Evolutionary conservation across 2,888 invertebrate species (phyloP).

Genomic region (Nyleta sp.): DNA sequence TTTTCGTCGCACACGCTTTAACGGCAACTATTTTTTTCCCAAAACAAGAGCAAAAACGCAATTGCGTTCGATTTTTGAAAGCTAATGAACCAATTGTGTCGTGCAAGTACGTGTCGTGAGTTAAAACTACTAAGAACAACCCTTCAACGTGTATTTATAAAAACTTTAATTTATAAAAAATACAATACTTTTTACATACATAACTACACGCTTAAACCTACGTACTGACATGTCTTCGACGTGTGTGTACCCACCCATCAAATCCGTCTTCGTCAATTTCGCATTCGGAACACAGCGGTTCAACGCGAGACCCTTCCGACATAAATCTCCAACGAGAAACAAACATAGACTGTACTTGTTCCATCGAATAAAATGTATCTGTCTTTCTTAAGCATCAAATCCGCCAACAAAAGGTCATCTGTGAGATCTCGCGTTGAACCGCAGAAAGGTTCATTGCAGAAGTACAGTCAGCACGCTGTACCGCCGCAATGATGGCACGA

Average conservation of each 20-base stretch:
- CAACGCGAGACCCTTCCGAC: not conserved
- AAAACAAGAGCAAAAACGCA: constrained; percentile 25
- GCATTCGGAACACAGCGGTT: not conserved
- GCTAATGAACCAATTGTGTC: not conserved
- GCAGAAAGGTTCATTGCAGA: no score
- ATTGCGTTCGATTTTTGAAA: constrained; percentile 27
- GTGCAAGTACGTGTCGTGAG: not conserved
- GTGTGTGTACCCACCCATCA: constrained; percentile 12
- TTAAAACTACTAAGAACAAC: constrained; percentile 5
- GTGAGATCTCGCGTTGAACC: no score
- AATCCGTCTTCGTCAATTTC: no score
- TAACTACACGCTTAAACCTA: constrained; percentile 52
- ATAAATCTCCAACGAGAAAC: not conserved
- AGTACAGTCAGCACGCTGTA: no score
- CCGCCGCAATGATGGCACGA: no score
- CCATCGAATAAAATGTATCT: not conserved
- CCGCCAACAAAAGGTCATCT: no score
- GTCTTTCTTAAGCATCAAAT: no score
- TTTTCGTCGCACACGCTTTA: constrained; percentile 19
- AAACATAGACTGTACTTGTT: constrained; percentile 1
- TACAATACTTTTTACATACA: constrained; percentile 62
- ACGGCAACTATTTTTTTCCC: constrained; percentile 2
- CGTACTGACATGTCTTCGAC: constrained; percentile 26
- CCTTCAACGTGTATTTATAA: constrained; percentile 33
- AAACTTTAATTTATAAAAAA: constrained; percentile 61